Evolutionary conservation across 2,797 vertebrate genomes (phyloP).

Genomic region (Onychomys arenicola): DNA sequence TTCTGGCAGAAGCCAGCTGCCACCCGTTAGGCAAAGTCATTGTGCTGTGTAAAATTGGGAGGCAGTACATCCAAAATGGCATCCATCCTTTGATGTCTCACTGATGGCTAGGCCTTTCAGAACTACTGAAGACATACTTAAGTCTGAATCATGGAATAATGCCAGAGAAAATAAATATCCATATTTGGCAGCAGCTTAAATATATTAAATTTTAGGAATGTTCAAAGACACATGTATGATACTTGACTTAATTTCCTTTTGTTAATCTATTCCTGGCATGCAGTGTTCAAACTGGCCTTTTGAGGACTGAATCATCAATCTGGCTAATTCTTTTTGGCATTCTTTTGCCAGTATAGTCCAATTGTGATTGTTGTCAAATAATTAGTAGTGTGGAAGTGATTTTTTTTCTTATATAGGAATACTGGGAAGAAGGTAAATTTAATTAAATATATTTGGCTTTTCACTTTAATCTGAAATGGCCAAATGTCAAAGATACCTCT

Average conservation of each 20-base stretch:
- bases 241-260: slow-evolving; percentile 77
- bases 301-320: slow-evolving; percentile 45
- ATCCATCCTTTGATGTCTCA: slow-evolving; percentile 78
- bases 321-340: slow-evolving; percentile 63
- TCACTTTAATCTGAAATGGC: slow-evolving; percentile 56
- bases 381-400: slow-evolving; percentile 35
- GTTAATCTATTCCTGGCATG: slow-evolving; percentile 49
- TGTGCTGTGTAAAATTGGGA: slow-evolving; percentile 71
- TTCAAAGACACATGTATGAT: slow-evolving; percentile 64
- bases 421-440: slow-evolving; percentile 36
- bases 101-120: slow-evolving; percentile 72
- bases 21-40: slow-evolving; percentile 78
- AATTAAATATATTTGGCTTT: slow-evolving; percentile 45
- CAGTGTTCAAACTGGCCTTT: slow-evolving; percentile 64
- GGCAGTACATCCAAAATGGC: slow-evolving; percentile 60
- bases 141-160: slow-evolving; percentile 74
- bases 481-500: slow-evolving; percentile 45
- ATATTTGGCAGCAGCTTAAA: slow-evolving; percentile 79
- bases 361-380: slow-evolving; percentile 62
- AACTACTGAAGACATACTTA: slow-evolving; percentile 80
- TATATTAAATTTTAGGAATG: slow-evolving; percentile 73
- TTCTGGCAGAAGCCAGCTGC: slow-evolving; percentile 65
- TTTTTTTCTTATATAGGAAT: not conserved
- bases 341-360: slow-evolving; percentile 35
- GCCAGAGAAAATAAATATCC: slow-evolving; percentile 70